Conservation (phyloP, 2,113 vertebrate genomes). For the Equus przewalskii region DNA sequence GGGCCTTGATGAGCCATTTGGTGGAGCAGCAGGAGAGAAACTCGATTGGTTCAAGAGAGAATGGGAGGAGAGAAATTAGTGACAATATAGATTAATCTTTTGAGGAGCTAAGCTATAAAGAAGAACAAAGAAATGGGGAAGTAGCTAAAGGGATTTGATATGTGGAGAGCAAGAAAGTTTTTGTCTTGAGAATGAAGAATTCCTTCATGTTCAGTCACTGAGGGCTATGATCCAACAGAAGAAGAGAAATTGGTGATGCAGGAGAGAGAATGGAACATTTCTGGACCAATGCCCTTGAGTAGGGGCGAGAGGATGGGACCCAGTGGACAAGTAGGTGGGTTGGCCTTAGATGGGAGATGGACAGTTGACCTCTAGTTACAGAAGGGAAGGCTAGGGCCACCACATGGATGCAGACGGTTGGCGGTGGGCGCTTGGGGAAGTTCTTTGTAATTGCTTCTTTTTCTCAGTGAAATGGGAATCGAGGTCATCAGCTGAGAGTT, state of each 20-base stretch:
- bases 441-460: neutral
- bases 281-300: neutral
- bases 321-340: too few species aligned
- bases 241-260: neutral
- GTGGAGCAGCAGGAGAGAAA: neutral
- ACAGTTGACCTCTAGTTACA: neutral
- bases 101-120: neutral
- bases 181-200: neutral
- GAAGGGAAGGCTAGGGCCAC: neutral
- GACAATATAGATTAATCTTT: neutral
- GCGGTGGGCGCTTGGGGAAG: neutral
- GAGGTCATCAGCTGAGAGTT: neutral
- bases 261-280: neutral
- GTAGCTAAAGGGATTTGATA: neutral
- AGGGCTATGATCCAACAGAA: neutral
- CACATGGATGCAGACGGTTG: neutral
- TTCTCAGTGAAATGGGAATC: neutral
- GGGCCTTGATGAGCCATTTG: neutral
- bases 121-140: neutral
- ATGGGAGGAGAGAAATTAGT: neutral
- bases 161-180: neutral
- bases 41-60: neutral
- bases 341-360: neutral
- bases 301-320: neutral
- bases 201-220: neutral